phyloP scores from a whole-genome alignment of 2,888 invertebrate species.

The Nemotelus pantherinus region DNA sequence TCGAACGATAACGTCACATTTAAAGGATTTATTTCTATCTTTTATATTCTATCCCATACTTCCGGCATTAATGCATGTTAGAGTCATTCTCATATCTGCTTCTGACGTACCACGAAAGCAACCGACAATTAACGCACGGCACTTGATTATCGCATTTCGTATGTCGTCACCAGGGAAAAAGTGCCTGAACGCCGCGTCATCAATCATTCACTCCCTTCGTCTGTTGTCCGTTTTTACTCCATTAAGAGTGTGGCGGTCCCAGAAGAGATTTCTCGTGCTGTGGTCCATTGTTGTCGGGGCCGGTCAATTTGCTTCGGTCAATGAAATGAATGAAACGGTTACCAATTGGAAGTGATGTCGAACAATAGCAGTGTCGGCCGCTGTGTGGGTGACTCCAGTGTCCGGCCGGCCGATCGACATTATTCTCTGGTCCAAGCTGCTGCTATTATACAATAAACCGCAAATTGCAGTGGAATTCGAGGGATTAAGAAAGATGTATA shows the following conservation, averaged over 20 bases:
- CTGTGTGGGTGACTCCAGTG: conserved; percentile 6
- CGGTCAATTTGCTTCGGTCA: conserved; percentile 6
- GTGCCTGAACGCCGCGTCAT: conserved; percentile 14
- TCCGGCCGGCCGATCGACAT: neutral
- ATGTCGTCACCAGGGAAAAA: neutral
- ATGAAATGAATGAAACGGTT: neutral
- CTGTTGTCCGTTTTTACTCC: neutral
- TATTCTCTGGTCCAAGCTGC: neutral
- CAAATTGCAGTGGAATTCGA: conserved; percentile 3
- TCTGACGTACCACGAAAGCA: conserved; percentile 1
- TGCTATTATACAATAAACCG: neutral
- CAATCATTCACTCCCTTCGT: conserved; percentile 27
- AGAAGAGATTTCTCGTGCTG: conserved; percentile 11
- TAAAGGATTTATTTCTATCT: neutral
- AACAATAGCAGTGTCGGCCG: neutral
- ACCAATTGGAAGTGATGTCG: conserved; percentile 15
- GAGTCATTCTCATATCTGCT: neutral
- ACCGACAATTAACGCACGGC: neutral
- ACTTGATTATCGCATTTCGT: neutral
- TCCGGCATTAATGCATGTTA: neutral
- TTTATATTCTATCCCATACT: neutral
- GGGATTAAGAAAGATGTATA: neutral
- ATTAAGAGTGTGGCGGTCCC: neutral
- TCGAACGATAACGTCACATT: too few species aligned
- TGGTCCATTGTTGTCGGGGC: conserved; percentile 7